Percentiles rank a stretch among this genome's conserved stretches.
phyloP scores from a whole-genome alignment of 2,113 vertebrate genomes.

The Dasyprocta punctata region DNA sequence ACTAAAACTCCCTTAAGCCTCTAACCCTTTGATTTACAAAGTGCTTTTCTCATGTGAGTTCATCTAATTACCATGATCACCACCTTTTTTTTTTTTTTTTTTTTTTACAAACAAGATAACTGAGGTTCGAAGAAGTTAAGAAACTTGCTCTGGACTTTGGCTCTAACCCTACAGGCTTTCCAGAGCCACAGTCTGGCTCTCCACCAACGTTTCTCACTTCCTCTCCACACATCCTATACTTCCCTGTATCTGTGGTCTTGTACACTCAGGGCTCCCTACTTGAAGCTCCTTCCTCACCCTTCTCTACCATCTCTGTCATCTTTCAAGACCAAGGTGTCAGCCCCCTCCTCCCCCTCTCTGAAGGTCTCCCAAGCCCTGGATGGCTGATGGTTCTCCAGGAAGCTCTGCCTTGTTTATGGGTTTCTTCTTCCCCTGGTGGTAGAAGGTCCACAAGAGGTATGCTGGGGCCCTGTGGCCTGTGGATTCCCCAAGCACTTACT shows the following conservation, averaged over 20 bases:
- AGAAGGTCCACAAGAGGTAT: accelerated
- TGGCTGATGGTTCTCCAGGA: background rate
- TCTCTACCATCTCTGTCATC: background rate
- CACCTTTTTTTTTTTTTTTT: background rate
- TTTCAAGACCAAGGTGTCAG: background rate
- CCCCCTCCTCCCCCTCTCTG: background rate
- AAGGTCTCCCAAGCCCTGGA: background rate
- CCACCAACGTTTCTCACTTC: background rate
- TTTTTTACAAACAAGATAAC: background rate
- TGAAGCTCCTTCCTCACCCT: background rate
- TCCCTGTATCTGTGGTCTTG: background rate
- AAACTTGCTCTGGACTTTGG: background rate
- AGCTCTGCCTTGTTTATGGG: background rate
- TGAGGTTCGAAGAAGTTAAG: background rate
- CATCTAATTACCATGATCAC: background rate
- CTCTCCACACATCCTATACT: background rate
- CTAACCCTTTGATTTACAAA: background rate
- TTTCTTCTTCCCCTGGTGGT: background rate
- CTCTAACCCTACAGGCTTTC: background rate
- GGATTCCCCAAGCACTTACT: background rate
- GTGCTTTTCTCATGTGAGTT: background rate
- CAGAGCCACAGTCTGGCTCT: background rate
- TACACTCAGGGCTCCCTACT: background rate
- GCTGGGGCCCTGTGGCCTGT: background rate
- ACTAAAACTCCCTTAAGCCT: background rate